These are phyloP conservation scores for Trochalopteron elliotii DNA, from an alignment of 2,113 vertebrate species.

Conservation along the genomic window DNA sequence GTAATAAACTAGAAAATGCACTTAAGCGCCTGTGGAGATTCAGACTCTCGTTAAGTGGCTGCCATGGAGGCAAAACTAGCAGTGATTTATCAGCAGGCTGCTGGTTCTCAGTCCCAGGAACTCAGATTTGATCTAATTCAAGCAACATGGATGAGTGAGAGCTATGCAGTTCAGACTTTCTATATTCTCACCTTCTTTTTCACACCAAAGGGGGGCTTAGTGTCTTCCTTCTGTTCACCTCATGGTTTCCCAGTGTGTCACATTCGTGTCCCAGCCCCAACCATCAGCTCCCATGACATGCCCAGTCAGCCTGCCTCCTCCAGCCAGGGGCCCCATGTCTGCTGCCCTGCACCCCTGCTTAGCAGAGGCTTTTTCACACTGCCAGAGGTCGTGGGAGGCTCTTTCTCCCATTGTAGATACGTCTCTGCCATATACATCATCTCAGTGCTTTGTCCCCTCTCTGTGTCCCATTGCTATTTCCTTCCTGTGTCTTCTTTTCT, in stretches of 20 bases:
- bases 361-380: background rate
- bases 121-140: background rate
- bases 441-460: background rate
- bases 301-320: background rate
- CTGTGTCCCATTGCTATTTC: background rate
- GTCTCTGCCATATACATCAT: background rate
- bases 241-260: background rate
- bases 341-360: background rate
- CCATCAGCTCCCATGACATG: background rate
- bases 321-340: background rate
- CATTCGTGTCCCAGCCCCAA: accelerated
- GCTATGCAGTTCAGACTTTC: background rate
- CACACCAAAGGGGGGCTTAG: background rate
- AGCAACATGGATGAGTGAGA: background rate
- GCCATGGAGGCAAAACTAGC: constrained; percentile 17
- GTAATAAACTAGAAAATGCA: constrained; percentile 10
- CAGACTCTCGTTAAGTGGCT: background rate
- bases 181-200: background rate
- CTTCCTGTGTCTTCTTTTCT: background rate
- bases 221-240: background rate
- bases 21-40: background rate
- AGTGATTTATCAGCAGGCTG: background rate
- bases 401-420: background rate
- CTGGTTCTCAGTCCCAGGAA: background rate
- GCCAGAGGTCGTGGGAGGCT: background rate